Evolutionary conservation across 1,140 invertebrate genomes (phyloP), one percentile per base, ranked within the genome.

Genomic region (Sinella curviseta): DNA sequence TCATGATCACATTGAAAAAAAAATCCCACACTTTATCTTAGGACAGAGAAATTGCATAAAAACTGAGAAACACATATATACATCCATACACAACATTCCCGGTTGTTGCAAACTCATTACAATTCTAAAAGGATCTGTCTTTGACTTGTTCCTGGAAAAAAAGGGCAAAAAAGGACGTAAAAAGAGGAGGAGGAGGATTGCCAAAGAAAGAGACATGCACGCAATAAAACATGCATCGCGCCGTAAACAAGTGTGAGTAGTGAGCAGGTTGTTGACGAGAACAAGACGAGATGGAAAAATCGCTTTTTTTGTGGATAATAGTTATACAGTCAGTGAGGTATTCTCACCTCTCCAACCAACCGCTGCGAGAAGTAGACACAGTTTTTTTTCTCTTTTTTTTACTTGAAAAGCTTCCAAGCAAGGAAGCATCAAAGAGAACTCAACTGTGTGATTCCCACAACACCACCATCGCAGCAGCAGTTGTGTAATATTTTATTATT

Each of bases 241-340:
- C 20, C 8, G 39, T 48, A 48, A 60, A 60, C 57, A 60, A 60
- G 24, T 17, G 57, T 33, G 26, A 70, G 65, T 24, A 70, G 24
- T 31, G 31, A 70, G 65, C 65, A 70, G 65, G 65, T 33, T 70
- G 65, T 70, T 70, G 65, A 70, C 65, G 65, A 70, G 65, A n/a
- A 70, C 8, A 30, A 70, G 65, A 33, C 28, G 12, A 24, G 30
- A 70, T n/a, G 24, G 31, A 70, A 33, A 70, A 14, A 8, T n/a
- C 14, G 24, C 24, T 65, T 65, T 65, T 65, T 26, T 65, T 65
- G 14, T 16, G 26, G 57, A 16, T 16, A 65, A 16, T 16, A 65
- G 57, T 26, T n/a, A 65, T 26, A 65, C 24, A 12, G 8, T 17
- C 3, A 26, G 3, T 60, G 57, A 60, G 57, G 57, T 26, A 70